A percentile compares a stretch with the other conserved stretches of the same genome.
Conservation (phyloP, 2,113 vertebrate species). For the Amblyopsis rosae region DNA sequence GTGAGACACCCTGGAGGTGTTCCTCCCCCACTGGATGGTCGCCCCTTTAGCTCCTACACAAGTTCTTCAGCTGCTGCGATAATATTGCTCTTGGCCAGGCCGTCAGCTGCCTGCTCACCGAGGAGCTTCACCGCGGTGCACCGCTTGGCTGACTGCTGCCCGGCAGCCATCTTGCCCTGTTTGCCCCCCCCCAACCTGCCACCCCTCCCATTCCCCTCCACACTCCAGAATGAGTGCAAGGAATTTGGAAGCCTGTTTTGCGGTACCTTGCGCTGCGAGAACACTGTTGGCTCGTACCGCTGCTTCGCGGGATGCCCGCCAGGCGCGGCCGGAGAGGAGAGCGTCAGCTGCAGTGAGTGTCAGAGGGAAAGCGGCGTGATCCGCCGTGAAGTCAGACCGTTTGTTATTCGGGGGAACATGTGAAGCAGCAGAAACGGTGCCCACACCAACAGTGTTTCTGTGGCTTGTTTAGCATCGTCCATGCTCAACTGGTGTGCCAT, state of each 20-base stretch:
- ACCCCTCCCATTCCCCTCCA: conserved; percentile 19
- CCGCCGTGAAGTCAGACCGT: neutral
- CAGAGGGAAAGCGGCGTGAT: neutral
- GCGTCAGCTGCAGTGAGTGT: conserved; percentile 71
- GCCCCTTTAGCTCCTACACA: conserved; percentile 69
- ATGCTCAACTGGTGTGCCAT: too few relatives aligned
- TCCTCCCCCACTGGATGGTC: conserved; percentile 67
- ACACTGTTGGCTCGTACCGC: conserved; percentile 78
- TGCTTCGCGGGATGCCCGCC: conserved; percentile 74
- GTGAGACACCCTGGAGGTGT: conserved; percentile 63
- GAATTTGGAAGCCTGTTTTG: conserved; percentile 72
- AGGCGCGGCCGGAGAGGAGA: conserved; percentile 52
- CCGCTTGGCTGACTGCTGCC: conserved; percentile 53
- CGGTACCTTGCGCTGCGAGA: conserved; percentile 76
- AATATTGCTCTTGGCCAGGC: conserved; percentile 75
- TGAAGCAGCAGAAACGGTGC: too few relatives aligned
- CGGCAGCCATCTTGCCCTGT: conserved; percentile 34
- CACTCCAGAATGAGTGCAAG: conserved; percentile 77
- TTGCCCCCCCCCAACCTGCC: neutral
- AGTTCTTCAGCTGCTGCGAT: conserved; percentile 72
- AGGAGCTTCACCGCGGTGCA: conserved; percentile 61
- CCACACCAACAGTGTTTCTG: too few relatives aligned
- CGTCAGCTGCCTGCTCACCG: conserved; percentile 44
- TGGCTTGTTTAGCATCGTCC: too few relatives aligned
- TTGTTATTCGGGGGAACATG: neutral